phyloP scores from a whole-genome alignment of 2,888 invertebrate genomes.

The Pristionchus fissidentatus region DNA sequence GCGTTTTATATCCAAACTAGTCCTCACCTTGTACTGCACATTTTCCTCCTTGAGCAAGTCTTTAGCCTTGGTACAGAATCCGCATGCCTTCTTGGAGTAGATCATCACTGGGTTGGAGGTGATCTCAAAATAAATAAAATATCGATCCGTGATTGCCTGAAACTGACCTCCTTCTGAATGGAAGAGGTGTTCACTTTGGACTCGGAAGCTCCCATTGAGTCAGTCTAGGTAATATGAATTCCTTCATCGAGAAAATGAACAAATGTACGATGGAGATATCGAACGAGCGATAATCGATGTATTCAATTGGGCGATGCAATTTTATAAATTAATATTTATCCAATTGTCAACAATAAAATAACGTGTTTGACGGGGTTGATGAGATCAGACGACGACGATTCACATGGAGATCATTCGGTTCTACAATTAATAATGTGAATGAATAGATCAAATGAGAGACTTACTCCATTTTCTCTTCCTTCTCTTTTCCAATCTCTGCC shows the following conservation, averaged over 20 bases:
- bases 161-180: constrained; percentile 30
- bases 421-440: background rate
- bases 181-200: constrained; percentile 25
- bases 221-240: no score
- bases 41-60: constrained; percentile 53
- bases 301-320: background rate
- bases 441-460: background rate
- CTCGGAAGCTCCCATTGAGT: background rate
- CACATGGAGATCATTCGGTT: constrained; percentile 22
- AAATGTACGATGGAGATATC: background rate
- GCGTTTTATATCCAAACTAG: background rate
- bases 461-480: constrained; percentile 38
- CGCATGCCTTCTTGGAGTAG: constrained; percentile 58
- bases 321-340: background rate
- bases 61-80: constrained; percentile 60
- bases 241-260: no score
- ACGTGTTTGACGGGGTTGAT: background rate
- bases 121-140: constrained; percentile 48
- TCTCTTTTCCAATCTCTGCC: background rate
- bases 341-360: constrained; percentile 5
- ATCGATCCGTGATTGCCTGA: no score
- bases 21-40: constrained; percentile 54
- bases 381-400: constrained; percentile 8
- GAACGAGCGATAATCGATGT: constrained; percentile 37
- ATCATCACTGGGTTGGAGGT: constrained; percentile 57